Percentiles rank a stretch among this genome's conserved stretches.
These are phyloP conservation scores for Spheniscus humboldti DNA, from an alignment of 2,797 vertebrate species.

Conservation along the genomic window DNA sequence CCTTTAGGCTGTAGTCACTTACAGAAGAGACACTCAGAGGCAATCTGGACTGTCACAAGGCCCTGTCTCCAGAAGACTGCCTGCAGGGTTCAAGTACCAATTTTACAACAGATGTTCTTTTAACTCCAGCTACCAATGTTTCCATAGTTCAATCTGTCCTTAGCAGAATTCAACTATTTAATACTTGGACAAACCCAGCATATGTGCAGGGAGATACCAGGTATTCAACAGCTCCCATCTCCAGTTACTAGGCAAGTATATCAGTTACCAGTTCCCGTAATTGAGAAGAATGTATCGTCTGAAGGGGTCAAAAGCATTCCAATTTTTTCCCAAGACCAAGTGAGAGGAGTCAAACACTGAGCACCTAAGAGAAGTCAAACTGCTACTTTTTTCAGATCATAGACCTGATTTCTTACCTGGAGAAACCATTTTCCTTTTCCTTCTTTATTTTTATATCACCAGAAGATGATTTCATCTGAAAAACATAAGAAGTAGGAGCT, in stretches of 20 bases:
- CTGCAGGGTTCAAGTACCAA: background rate
- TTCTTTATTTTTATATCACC: slow-evolving; percentile 87
- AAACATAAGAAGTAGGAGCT: slow-evolving; percentile 25
- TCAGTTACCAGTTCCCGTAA: background rate
- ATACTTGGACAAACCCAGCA: background rate
- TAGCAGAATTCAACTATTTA: background rate
- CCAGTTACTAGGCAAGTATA: background rate
- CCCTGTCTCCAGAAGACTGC: background rate
- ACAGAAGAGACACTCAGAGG: background rate
- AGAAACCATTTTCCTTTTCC: slow-evolving; percentile 93
- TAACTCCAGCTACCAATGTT: background rate
- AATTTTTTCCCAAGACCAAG: background rate
- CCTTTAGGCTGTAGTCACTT: background rate
- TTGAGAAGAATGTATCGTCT: accelerated
- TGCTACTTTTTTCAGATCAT: background rate
- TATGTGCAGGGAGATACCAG: background rate
- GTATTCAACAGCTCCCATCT: background rate
- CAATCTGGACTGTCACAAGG: background rate
- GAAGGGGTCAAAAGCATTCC: background rate
- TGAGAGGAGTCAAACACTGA: background rate
- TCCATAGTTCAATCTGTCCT: background rate
- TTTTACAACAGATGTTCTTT: background rate
- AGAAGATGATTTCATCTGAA: slow-evolving; percentile 80
- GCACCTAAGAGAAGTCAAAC: background rate
- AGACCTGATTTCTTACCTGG: slow-evolving; percentile 76